phyloP scores from a whole-genome alignment of 2,888 invertebrate species.

The Orthonychiurus folsomi region DNA sequence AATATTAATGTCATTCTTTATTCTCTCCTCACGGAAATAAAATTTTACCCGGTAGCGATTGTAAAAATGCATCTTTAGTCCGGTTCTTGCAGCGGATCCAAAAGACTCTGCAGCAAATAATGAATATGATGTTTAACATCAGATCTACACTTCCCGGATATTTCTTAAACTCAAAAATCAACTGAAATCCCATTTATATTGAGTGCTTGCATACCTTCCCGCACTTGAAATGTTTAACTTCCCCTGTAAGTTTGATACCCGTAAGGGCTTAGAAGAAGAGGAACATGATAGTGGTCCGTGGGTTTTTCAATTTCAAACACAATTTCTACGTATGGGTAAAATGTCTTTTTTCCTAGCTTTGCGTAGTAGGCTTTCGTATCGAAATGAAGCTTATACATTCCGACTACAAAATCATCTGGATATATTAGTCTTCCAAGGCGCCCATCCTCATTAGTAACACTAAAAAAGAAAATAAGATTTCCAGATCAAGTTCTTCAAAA shows the following conservation, averaged over 20 bases:
- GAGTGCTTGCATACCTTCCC: too few species aligned
- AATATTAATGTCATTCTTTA: too few species aligned
- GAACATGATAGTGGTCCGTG: constrained; percentile 63
- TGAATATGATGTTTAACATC: too few species aligned
- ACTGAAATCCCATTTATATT: too few species aligned
- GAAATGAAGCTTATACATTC: constrained; percentile 65
- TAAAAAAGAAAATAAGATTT: constrained; percentile 18
- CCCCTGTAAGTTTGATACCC: constrained; percentile 71
- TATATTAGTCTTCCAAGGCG: constrained; percentile 55
- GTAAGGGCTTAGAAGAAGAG: constrained; percentile 63
- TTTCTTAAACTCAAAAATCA: too few species aligned
- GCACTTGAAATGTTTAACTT: constrained; percentile 41
- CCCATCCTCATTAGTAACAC: constrained; percentile 53
- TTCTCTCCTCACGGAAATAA: too few species aligned
- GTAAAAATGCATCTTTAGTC: too few species aligned
- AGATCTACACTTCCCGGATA: too few species aligned
- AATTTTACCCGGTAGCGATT: too few species aligned
- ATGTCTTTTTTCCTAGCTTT: constrained; percentile 38
- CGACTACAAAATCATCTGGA: constrained; percentile 54
- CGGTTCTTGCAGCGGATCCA: too few species aligned
- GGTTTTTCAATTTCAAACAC: constrained; percentile 58
- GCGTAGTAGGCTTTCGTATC: constrained; percentile 64
- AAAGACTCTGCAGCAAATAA: too few species aligned
- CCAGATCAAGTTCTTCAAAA: background rate
- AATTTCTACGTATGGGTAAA: constrained; percentile 71